These are phyloP conservation scores for Melanerpes formicivorus DNA, from an alignment of 2,113 vertebrate species.

Conservation along the genomic window DNA sequence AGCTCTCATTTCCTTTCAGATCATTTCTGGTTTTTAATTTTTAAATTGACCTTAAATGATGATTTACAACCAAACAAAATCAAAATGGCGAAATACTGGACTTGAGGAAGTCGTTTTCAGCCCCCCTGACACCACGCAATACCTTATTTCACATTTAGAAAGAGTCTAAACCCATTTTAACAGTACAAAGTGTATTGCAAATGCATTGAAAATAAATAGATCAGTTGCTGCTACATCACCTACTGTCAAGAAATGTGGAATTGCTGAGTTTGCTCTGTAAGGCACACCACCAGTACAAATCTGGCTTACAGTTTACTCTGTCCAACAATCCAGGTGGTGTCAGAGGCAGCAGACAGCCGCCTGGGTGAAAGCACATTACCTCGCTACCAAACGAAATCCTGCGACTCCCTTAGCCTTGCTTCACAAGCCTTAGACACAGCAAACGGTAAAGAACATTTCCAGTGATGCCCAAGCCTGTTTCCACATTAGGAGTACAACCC, in stretches of 20 bases:
- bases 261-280: constrained; percentile 15
- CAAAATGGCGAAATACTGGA: background rate
- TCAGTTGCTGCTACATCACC: background rate
- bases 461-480: background rate
- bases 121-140: background rate
- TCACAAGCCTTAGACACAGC: background rate
- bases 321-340: background rate
- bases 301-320: background rate
- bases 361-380: background rate
- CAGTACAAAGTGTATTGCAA: background rate
- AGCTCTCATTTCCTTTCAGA: background rate
- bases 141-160: background rate
- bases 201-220: constrained; percentile 51
- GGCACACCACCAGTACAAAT: constrained; percentile 28
- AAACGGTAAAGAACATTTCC: background rate
- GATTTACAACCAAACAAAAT: constrained; percentile 9
- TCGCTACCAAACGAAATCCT: background rate
- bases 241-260: constrained; percentile 7
- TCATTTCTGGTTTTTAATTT: background rate
- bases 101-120: constrained; percentile 3
- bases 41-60: constrained; percentile 9
- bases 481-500: background rate
- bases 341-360: background rate
- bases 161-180: background rate
- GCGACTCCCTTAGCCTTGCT: background rate